These are phyloP conservation scores for Tridacna crocea DNA, from an alignment of 2,888 invertebrate species.

Conservation along the genomic window DNA sequence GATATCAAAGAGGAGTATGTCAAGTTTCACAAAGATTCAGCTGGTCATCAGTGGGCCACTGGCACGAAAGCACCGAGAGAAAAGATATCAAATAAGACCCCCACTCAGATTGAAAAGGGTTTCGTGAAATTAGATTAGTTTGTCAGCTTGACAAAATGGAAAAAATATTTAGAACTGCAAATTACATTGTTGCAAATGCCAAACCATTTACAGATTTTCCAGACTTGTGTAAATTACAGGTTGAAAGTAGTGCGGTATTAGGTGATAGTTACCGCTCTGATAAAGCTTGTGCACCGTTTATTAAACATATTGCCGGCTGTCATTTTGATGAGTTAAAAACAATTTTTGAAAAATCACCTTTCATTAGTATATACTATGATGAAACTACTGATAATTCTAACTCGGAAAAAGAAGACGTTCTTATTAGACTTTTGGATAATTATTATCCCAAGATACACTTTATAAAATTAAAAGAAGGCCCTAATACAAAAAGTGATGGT, in stretches of 20 bases:
- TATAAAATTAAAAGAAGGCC: conserved; percentile 22
- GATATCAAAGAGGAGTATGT: conserved; percentile 3
- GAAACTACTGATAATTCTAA: conserved; percentile 41
- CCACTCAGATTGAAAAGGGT: background rate
- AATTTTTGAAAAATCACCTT: background rate
- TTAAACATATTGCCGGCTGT: conserved; percentile 10
- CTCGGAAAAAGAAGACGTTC: conserved; percentile 38
- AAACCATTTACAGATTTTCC: conserved; percentile 28
- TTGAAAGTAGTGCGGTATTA: background rate
- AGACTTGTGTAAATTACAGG: background rate
- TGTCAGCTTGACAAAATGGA: no score
- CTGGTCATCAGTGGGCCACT: background rate
- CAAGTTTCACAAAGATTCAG: conserved; percentile 12
- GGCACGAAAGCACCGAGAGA: background rate
- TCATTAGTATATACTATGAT: conserved; percentile 45
- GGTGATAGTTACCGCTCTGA: conserved; percentile 15
- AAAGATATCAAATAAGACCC: background rate
- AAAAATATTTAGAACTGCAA: conserved; percentile 16
- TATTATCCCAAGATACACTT: conserved; percentile 19
- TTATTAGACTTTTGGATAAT: conserved; percentile 20
- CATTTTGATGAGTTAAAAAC: background rate
- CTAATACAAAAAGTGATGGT: conserved; percentile 24
- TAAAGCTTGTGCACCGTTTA: conserved; percentile 9
- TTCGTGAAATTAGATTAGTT: conserved; percentile 7
- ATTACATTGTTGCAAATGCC: conserved; percentile 13